Evolutionary conservation across 2,888 invertebrate species (phyloP).

Genomic region (Vandiemenella viatica): DNA sequence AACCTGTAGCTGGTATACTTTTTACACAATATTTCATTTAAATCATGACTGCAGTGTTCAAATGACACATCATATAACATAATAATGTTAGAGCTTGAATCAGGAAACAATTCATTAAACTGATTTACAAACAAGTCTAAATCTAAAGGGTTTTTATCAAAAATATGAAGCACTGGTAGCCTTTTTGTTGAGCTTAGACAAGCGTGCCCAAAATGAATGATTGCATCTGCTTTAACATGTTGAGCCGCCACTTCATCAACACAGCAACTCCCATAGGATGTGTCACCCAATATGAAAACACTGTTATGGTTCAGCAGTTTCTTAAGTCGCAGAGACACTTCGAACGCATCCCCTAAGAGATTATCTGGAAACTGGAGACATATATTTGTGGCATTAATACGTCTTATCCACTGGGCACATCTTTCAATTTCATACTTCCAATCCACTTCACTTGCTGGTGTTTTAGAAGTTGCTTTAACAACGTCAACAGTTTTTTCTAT

Average conservation of each 20-base stretch:
- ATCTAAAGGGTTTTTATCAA: constrained; percentile 46
- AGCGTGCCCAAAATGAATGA: constrained; percentile 83
- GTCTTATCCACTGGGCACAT: background rate
- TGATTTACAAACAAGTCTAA: constrained; percentile 23
- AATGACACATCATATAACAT: constrained; percentile 1
- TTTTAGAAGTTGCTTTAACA: background rate
- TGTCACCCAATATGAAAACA: constrained; percentile 73
- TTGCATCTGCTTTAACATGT: constrained; percentile 68
- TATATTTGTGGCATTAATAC: constrained; percentile 27
- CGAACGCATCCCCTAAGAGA: constrained; percentile 50
- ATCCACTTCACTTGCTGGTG: background rate
- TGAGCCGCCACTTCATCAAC: constrained; percentile 79
- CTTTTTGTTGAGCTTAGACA: constrained; percentile 63
- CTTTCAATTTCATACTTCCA: background rate
- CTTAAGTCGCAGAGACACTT: constrained; percentile 41
- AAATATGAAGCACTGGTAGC: constrained; percentile 60
- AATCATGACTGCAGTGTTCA: background rate
- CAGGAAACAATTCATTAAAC: constrained; percentile 4
- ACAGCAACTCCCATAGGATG: constrained; percentile 85
- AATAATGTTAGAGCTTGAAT: constrained; percentile 20
- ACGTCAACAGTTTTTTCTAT: background rate
- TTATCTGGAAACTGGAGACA: constrained; percentile 87
- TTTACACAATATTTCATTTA: background rate
- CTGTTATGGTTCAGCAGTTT: constrained; percentile 36
- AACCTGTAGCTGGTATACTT: constrained; percentile 8